A percentile compares a stretch with the other conserved stretches of the same genome.
Conservation (phyloP, 2,113 vertebrate species). For the Anhinga rufa region DNA sequence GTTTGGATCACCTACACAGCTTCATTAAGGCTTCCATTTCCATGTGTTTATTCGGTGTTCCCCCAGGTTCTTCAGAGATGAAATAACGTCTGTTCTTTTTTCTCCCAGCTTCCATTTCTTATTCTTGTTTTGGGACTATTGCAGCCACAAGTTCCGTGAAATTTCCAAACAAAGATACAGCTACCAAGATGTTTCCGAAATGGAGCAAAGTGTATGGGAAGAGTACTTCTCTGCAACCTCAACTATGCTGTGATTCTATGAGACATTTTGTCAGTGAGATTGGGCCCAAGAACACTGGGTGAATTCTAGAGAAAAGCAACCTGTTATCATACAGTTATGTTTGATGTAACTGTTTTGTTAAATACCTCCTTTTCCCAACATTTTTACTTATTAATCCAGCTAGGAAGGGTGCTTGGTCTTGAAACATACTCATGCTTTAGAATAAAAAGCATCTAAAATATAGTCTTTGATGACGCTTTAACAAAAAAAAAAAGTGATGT, state of each 20-base stretch:
- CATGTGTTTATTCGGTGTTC: neutral
- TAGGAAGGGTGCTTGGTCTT: neutral
- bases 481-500: neutral
- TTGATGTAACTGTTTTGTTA: neutral
- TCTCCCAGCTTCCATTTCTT: neutral
- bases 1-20: neutral
- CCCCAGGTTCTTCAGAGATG: neutral
- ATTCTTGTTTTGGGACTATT: neutral
- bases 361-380: neutral
- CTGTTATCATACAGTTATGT: neutral
- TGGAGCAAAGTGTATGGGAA: neutral
- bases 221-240: neutral
- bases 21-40: neutral
- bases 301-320: neutral
- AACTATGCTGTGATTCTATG: neutral
- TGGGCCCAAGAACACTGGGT: neutral
- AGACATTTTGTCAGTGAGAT: neutral
- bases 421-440: neutral
- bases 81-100: neutral
- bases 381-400: neutral
- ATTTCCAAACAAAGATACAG: neutral
- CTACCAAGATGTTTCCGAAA: neutral
- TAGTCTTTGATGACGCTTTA: neutral
- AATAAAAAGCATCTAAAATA: neutral
- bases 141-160: neutral